A percentile compares a stretch with the other conserved stretches of the same genome.
These are phyloP conservation scores for Tympanoctomys barrerae DNA, from an alignment of 2,797 vertebrate genomes.

Conservation along the genomic window DNA sequence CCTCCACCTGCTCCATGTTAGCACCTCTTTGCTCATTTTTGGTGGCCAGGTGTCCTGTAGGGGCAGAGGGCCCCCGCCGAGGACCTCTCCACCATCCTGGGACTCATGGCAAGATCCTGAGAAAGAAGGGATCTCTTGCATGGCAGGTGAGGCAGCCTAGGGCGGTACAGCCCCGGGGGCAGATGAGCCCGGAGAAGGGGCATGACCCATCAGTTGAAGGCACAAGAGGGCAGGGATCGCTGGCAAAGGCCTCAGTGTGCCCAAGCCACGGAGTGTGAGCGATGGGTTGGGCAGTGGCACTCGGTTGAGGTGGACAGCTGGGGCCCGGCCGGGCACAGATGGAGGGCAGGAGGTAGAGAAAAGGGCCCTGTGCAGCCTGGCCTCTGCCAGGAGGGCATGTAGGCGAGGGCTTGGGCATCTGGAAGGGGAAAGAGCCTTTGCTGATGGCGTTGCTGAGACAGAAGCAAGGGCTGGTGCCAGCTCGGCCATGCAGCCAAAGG, in stretches of 20 bases:
- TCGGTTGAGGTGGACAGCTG: too few relatives aligned
- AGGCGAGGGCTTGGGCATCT: rapidly evolving
- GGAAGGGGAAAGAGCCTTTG: neutral
- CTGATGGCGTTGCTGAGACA: neutral
- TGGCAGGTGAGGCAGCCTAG: neutral
- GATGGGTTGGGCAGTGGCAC: rapidly evolving
- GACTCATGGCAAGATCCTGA: neutral
- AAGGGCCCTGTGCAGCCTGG: neutral
- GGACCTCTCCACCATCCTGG: neutral
- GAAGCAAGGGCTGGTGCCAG: neutral
- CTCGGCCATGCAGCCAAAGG: neutral
- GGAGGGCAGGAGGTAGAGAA: neutral
- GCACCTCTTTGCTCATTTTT: rapidly evolving
- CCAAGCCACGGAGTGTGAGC: neutral
- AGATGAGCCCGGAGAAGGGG: neutral
- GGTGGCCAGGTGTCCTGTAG: rapidly evolving
- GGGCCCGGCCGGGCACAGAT: too few relatives aligned
- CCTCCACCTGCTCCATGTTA: rapidly evolving
- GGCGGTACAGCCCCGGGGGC: neutral
- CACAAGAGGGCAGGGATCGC: rapidly evolving
- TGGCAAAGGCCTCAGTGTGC: neutral
- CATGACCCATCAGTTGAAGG: neutral
- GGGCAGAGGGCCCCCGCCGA: neutral
- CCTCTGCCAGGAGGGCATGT: rapidly evolving
- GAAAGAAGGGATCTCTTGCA: neutral